Conservation (phyloP, 2,888 invertebrate genomes). For the Conops quadrifasciatus region DNA sequence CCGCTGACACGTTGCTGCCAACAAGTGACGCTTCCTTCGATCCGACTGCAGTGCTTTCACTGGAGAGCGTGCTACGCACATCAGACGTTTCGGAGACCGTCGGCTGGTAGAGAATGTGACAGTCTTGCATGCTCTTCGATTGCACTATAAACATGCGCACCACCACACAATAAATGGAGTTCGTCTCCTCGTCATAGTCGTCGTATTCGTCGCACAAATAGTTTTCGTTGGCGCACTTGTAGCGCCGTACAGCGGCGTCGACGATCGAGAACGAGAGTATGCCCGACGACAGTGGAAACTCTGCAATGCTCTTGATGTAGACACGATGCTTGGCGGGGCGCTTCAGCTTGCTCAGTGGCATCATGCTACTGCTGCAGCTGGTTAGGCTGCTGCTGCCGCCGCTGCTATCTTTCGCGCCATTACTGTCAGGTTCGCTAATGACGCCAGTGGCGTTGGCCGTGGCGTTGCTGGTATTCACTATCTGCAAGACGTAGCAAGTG, state of each 20-base stretch:
- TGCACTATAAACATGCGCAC: constrained; percentile 80
- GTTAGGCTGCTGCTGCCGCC: constrained; percentile 36
- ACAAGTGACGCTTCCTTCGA: constrained; percentile 35
- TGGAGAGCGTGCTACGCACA: constrained; percentile 52
- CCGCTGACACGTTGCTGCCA: background rate
- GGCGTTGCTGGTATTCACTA: constrained; percentile 68
- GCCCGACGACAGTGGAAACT: constrained; percentile 87
- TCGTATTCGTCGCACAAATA: constrained; percentile 69
- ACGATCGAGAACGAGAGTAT: constrained; percentile 89
- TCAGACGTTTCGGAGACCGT: constrained; percentile 58
- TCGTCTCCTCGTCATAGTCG: constrained; percentile 69
- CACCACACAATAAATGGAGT: constrained; percentile 68
- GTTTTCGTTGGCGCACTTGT: constrained; percentile 66
- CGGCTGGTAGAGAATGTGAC: constrained; percentile 70
- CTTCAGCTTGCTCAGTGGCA: constrained; percentile 2
- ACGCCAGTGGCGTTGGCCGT: constrained; percentile 16
- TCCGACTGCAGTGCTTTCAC: constrained; percentile 38
- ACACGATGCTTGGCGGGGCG: constrained; percentile 64
- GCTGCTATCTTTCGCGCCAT: constrained; percentile 39
- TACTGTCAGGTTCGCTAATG: constrained; percentile 29
- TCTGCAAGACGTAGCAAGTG: constrained; percentile 83
- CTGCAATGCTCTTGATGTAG: constrained; percentile 79
- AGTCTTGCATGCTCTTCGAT: constrained; percentile 87
- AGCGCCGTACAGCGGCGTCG: constrained; percentile 73
- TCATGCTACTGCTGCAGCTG: constrained; percentile 30